Conservation (phyloP, 2,797 vertebrate species). For the Tarsius wallacei region DNA sequence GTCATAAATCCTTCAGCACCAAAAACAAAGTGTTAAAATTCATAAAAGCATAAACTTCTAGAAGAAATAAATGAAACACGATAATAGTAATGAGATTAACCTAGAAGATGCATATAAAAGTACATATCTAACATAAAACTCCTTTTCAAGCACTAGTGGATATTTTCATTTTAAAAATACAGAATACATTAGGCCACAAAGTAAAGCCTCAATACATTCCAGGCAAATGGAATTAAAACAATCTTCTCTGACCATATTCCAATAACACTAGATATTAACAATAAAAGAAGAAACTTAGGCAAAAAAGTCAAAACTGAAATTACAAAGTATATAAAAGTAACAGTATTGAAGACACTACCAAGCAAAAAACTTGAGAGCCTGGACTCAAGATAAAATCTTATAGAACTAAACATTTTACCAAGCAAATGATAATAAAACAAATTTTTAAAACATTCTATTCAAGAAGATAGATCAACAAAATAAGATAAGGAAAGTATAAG, state of each 20-base stretch:
- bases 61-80: conserved; percentile 55
- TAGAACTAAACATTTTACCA: not conserved
- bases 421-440: not conserved
- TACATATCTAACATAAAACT: not conserved
- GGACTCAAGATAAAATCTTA: not conserved
- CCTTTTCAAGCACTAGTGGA: not conserved
- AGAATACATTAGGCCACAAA: not conserved
- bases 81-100: conserved; percentile 11
- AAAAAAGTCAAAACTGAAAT: conserved; percentile 49
- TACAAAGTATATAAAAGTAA: not conserved
- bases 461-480: not conserved
- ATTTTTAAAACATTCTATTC: not conserved
- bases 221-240: not conserved
- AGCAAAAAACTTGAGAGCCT: not conserved
- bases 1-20: conserved; percentile 31
- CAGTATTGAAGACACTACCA: not conserved
- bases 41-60: conserved; percentile 32
- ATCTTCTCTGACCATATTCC: not conserved
- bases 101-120: not conserved
- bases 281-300: not conserved
- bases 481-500: not conserved
- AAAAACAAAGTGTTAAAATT: conserved; percentile 58
- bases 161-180: conserved; percentile 49
- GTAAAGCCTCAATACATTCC: not conserved
- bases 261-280: conserved; percentile 37